A percentile compares a stretch with the other conserved stretches of the same genome.
Conservation (phyloP, 64 coral and sea anemone species). For the Montipora foliosa region DNA sequence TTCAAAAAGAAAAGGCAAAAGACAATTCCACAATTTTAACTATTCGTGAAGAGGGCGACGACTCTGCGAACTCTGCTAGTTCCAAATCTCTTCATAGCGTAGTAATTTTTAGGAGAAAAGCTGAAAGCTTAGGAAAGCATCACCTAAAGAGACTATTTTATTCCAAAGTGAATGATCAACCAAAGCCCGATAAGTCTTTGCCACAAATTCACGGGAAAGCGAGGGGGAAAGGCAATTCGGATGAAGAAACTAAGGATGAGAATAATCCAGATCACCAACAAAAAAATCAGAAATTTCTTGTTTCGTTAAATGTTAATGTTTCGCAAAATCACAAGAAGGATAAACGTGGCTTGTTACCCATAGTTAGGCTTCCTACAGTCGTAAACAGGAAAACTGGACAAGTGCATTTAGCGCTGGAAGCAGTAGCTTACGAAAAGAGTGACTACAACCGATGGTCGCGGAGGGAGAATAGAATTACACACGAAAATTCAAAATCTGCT, state of each 20-base stretch:
- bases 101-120: neutral
- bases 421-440: conserved; percentile 16
- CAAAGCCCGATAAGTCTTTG: neutral
- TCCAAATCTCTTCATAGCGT: neutral
- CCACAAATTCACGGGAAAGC: neutral
- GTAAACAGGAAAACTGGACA: conserved; percentile 9
- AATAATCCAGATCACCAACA: neutral
- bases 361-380: conserved; percentile 25
- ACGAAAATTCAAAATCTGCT: neutral
- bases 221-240: neutral
- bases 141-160: conserved; percentile 37
- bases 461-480: neutral
- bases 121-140: neutral
- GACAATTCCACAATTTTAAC: neutral
- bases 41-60: neutral
- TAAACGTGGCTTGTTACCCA: conserved; percentile 5
- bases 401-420: conserved; percentile 2
- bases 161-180: neutral
- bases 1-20: neutral
- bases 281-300: neutral
- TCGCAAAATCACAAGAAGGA: neutral
- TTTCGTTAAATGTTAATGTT: neutral
- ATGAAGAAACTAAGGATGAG: neutral
- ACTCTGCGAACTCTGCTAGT: neutral
- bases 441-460: conserved; percentile 52